A percentile compares a stretch with the other conserved stretches of the same genome.
These are phyloP conservation scores for Deroplatys truncata DNA, from an alignment of 2,888 invertebrate species.

Conservation along the genomic window DNA sequence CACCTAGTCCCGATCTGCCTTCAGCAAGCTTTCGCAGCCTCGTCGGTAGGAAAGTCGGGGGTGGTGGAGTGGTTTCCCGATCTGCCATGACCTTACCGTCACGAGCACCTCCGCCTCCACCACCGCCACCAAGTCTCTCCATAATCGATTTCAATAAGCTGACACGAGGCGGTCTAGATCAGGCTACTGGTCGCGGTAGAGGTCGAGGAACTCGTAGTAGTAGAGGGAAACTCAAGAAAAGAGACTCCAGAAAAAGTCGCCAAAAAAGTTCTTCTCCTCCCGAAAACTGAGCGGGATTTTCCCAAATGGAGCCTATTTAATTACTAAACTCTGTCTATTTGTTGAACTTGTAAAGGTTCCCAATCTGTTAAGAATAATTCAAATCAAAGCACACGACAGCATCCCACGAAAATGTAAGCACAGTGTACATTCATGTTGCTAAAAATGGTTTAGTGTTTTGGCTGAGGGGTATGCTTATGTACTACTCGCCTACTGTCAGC, in stretches of 20 bases:
- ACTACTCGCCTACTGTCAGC: no score
- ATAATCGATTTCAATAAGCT: conserved; percentile 71
- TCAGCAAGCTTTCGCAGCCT: conserved; percentile 4
- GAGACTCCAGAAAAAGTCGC: neutral
- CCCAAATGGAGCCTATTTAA: no score
- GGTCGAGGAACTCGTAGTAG: neutral
- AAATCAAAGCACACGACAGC: no score
- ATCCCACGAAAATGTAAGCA: no score
- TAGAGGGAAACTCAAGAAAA: neutral
- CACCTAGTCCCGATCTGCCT: neutral
- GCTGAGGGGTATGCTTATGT: no score
- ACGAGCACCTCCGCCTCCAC: conserved; percentile 37
- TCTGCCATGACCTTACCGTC: conserved; percentile 38
- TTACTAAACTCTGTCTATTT: no score
- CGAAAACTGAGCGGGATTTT: neutral
- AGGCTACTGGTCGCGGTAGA: conserved; percentile 37
- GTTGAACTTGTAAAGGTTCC: no score
- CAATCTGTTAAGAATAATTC: no score
- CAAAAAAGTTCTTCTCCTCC: neutral
- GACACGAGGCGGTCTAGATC: conserved; percentile 56
- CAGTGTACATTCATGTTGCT: no score
- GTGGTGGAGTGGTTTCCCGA: conserved; percentile 36
- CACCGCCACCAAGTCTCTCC: conserved; percentile 60
- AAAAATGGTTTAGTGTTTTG: no score
- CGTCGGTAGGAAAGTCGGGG: conserved; percentile 30